Conservation (phyloP, 2,888 invertebrate genomes). For the Shargacucullia verbasci region DNA sequence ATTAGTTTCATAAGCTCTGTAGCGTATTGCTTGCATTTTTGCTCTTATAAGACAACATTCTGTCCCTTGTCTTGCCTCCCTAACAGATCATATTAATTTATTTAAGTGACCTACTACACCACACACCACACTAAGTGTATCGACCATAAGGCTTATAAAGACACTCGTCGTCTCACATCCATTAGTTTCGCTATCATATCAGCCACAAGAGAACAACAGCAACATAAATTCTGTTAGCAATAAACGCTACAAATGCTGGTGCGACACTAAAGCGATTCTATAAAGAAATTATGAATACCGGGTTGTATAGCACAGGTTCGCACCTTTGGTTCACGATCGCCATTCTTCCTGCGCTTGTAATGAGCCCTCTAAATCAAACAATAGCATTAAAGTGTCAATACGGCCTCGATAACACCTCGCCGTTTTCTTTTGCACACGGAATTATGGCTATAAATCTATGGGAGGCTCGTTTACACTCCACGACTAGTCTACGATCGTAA, state of each 20-base stretch:
- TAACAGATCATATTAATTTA: slow-evolving; percentile 23
- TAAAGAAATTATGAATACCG: slow-evolving; percentile 74
- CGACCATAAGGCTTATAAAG: slow-evolving; percentile 35
- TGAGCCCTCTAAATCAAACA: slow-evolving; percentile 89
- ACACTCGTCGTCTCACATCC: slow-evolving; percentile 27
- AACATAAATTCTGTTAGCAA: slow-evolving; percentile 54
- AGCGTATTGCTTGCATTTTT: too few species aligned
- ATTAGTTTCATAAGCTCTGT: too few species aligned
- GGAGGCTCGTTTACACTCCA: slow-evolving; percentile 70
- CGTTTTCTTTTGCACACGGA: slow-evolving; percentile 85
- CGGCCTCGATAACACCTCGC: slow-evolving; percentile 85
- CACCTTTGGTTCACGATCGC: slow-evolving; percentile 78
- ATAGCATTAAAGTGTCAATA: slow-evolving; percentile 89
- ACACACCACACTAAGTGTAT: too few species aligned
- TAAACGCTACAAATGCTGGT: slow-evolving; percentile 51
- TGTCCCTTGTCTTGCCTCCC: too few species aligned
- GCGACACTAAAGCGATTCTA: slow-evolving; percentile 58
- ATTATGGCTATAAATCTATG: slow-evolving; percentile 85
- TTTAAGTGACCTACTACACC: slow-evolving; percentile 7
- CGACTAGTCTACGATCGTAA: slow-evolving; percentile 59
- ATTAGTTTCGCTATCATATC: slow-evolving; percentile 45
- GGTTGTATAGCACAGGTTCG: slow-evolving; percentile 64
- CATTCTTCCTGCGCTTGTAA: slow-evolving; percentile 82
- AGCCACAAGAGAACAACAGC: slow-evolving; percentile 43
- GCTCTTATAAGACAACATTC: too few species aligned